Percentiles rank a stretch among this genome's conserved stretches.
Evolutionary conservation across 1,140 invertebrate species (phyloP).

Genomic region (Drosophila ohnishii): DNA sequence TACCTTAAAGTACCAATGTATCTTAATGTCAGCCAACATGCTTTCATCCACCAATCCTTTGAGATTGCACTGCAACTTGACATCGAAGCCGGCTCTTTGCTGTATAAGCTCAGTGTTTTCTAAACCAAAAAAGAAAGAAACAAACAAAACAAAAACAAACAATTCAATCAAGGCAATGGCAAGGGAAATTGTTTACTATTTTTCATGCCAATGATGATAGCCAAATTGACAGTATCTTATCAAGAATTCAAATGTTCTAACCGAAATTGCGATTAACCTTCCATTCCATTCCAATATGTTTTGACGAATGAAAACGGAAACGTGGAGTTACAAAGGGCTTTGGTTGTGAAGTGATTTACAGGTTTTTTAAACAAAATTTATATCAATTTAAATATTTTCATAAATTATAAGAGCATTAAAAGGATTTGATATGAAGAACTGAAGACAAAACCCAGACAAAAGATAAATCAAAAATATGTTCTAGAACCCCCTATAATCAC

Average conservation of each 20-base stretch:
- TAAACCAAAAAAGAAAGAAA: slow-evolving; percentile 23
- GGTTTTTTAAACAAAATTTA: not conserved
- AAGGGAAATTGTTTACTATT: slow-evolving; percentile 42
- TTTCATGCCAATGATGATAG: slow-evolving; percentile 42
- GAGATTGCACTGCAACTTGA: slow-evolving; percentile 71
- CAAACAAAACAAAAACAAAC: slow-evolving; percentile 10
- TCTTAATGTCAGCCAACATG: slow-evolving; percentile 58
- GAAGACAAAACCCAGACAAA: too few species aligned
- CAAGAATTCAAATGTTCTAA: slow-evolving; percentile 24
- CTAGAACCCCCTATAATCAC: not conserved
- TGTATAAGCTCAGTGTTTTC: slow-evolving; percentile 77
- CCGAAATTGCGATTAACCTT: slow-evolving; percentile 46
- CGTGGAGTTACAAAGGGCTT: slow-evolving; percentile 10
- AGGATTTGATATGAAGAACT: too few species aligned
- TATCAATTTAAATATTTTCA: not conserved
- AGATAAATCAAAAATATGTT: too few species aligned
- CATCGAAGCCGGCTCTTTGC: slow-evolving; percentile 69
- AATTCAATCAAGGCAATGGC: slow-evolving; percentile 44
- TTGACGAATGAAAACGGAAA: slow-evolving; percentile 40
- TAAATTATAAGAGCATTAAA: too few species aligned
- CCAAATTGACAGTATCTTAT: slow-evolving; percentile 64
- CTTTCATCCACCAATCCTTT: slow-evolving; percentile 66
- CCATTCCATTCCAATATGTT: slow-evolving; percentile 14
- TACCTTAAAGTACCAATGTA: slow-evolving; percentile 81
- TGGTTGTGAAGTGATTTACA: too few species aligned